These are phyloP conservation scores for Watsonalla binaria DNA, from an alignment of 2,888 invertebrate genomes.

Conservation along the genomic window DNA sequence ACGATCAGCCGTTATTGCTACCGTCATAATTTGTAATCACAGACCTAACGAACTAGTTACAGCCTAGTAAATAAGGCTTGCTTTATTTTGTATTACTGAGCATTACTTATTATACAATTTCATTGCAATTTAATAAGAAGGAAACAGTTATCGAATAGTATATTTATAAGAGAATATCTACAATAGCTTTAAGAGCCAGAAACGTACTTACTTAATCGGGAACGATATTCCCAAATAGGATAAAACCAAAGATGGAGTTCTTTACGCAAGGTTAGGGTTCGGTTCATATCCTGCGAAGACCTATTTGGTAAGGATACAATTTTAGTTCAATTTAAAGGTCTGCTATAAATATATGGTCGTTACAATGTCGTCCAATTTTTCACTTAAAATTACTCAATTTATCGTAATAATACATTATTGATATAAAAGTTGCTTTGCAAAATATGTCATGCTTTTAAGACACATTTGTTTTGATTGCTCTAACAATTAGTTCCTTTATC, in stretches of 20 bases:
- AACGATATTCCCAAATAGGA: conserved; percentile 2
- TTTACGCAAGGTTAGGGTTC: conserved; percentile 8
- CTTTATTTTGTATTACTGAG: no score
- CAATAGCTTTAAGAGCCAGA: conserved; percentile 2
- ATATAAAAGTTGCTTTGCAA: no score
- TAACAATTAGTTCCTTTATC: no score
- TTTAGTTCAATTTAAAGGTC: neutral
- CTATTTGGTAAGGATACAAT: conserved; percentile 4
- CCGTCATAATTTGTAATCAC: no score
- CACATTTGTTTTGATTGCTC: no score
- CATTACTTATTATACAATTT: neutral
- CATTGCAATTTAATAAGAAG: neutral
- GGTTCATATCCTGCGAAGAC: conserved; percentile 8
- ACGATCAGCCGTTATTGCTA: no score
- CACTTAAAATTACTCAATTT: no score
- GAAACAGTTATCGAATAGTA: neutral
- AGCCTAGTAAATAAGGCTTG: neutral
- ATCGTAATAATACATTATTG: no score
- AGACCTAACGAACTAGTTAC: neutral
- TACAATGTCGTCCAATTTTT: no score
- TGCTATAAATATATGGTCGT: neutral
- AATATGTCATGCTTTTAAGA: no score
- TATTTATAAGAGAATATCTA: neutral
- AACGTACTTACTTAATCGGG: conserved; percentile 4
- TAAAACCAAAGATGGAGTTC: conserved; percentile 4